A percentile compares a stretch with the other conserved stretches of the same genome.
Conservation (phyloP, 2,797 vertebrate species). For the Arnoldichthys spilopterus region DNA sequence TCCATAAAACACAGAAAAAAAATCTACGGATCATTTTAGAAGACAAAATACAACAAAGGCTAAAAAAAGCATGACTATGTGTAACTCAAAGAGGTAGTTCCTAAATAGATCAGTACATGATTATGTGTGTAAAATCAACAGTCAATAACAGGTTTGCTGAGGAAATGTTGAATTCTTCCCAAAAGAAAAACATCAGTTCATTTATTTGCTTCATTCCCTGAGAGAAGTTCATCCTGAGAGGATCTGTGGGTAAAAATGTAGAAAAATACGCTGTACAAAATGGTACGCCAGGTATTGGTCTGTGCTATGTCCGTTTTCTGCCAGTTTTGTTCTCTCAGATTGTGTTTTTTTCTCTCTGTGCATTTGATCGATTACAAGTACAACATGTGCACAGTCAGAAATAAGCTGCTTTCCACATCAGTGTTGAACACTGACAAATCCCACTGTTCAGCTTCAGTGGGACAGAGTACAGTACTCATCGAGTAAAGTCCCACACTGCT, state of each 20-base stretch:
- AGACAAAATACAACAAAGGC: conserved; percentile 59
- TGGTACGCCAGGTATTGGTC: conserved; percentile 78
- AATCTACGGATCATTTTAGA: conserved; percentile 76
- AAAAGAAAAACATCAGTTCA: conserved; percentile 81
- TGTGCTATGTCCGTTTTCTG: conserved; percentile 81
- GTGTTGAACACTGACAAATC: conserved; percentile 63
- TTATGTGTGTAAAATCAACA: conserved; percentile 77
- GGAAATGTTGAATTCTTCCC: conserved; percentile 87
- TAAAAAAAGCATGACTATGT: conserved; percentile 76
- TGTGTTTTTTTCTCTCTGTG: conserved; percentile 63
- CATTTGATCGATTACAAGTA: conserved; percentile 70
- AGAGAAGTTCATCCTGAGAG: conserved; percentile 98
- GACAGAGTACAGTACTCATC: conserved; percentile 58
- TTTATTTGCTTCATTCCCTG: conserved; percentile 95
- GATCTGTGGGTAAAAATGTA: conserved; percentile 88
- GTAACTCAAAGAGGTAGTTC: conserved; percentile 95
- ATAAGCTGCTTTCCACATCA: conserved; percentile 62
- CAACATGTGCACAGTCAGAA: conserved; percentile 60
- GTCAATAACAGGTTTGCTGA: conserved; percentile 79
- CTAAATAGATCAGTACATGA: conserved; percentile 85
- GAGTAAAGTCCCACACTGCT: conserved; percentile 61
- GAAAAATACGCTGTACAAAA: conserved; percentile 78
- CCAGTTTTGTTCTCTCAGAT: conserved; percentile 55
- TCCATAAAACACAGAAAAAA: conserved; percentile 70
- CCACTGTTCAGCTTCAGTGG: conserved; percentile 48